Evolutionary conservation across 1,140 invertebrate species (phyloP), one percentile per base, ranked within the genome.

Genomic region (Ostrea edulis): DNA sequence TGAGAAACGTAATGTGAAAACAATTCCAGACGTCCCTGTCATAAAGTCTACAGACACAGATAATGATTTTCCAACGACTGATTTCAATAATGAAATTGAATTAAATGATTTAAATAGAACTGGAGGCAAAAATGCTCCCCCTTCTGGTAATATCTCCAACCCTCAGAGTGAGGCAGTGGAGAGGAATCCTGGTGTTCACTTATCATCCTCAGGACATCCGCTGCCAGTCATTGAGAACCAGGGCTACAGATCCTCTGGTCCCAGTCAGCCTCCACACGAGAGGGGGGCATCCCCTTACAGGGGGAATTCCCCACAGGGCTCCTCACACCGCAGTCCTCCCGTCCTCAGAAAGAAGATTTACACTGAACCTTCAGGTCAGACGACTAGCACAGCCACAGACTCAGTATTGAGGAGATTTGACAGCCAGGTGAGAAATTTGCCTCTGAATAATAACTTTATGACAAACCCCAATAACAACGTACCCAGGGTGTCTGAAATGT

Each of bases 81-180:
- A 94, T 90, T 94, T 94, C 83, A 93, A 94, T 83, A 92, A 93
- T 88, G 91, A 93, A 35, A 92, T 92, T n/a, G 90, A 90, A 22
- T 54, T 94, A n/a, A 94, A 94, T 91, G 93, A 94, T 90, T 90
- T 94, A 52, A 94, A 93, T 84, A 90, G 92, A 62, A 91, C 89
- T 65, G 88, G 87, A 71, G 89, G 89, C 9, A 90, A 92, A 77
- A 81, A 53, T 54, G 82, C 62, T 12, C 17, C 84, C 52, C 55
- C 87, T 20, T 71, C 87, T 71, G 89, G 71, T 14, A 55, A 68
- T 83, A 53, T 51, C 1, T 17, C n/a, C 11, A 35, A 14, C 29
- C 25, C 25, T 3, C 68, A 77, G 68, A 77, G 68, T 44, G 83
- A 25, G 51, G 17, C 89, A 20, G 52, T 29, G 7, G 29, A 52